Base-by-base conservation (phyloP, 2,888 invertebrate species). In the Sinopyrophorus schimmeli region DNA sequence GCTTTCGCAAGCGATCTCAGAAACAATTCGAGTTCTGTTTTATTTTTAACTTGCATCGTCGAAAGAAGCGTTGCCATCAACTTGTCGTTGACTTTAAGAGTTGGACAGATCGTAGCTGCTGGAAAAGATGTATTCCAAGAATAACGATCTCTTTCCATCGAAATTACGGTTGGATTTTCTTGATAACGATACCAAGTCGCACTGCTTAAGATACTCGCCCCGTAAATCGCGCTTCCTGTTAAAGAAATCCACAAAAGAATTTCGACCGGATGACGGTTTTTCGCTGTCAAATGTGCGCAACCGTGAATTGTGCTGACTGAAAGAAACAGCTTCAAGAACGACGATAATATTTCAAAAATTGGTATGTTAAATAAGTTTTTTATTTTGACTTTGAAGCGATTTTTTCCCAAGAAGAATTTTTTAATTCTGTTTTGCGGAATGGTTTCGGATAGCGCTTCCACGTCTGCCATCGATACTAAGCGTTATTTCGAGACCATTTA, bases 41-140 rank as follows among this genome's bases (percentile, higher is more conserved):
- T 80, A 59, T 84, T 79, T 23, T 49, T 39, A 3, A 58, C 61
- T 7, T 44, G 47, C 1, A 65, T 62, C 10, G 63, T 61, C 20
- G 53, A 35, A 3, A 84, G 64, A 61, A 78, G 84, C 1, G 66
- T 61, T 1, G 77, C 76, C 12, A 85, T 67, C 58, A 80, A 80
- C 4, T 64, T 66, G 21, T 73, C 70, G 59, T 84, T 80, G 21
- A 85, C 65, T 57, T 79, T 81, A 9, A 69, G 73, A 2, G 75
- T 68, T 0, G 84, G 83, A 57, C 88, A 88, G 35, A 87, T 77
- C 0, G 87, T 84, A 37, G 83, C 73, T 18, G 81, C 76, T 0
- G 87, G 87, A 58, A 86, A 86, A 1, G 82, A 80, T 1, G 87
- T 84, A 60, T 83, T 83, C 86, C 86, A 86, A 0, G 82, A 79